Conservation (phyloP, 2,113 vertebrate species). For the Illadopsis cleaveri region DNA sequence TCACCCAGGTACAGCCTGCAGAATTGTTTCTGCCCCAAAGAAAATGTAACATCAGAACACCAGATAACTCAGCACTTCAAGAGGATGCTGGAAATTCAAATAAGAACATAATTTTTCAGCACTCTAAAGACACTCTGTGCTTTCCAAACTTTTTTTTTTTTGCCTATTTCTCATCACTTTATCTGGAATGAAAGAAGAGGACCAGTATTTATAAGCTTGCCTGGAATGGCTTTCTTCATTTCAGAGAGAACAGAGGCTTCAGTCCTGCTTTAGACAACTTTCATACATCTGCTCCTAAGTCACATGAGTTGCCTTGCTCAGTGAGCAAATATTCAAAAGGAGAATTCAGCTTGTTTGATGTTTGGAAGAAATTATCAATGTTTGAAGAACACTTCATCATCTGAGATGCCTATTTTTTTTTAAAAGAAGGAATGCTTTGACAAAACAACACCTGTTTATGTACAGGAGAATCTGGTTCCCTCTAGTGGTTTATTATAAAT, state of each 20-base stretch:
- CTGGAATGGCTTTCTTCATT: neutral
- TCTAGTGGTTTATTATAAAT: conserved; percentile 57
- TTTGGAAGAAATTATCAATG: neutral
- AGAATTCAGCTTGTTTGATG: neutral
- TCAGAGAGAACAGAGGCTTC: neutral
- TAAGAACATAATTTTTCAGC: neutral
- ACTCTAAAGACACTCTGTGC: neutral
- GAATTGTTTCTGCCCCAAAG: neutral
- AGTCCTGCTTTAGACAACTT: neutral
- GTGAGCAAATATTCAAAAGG: neutral
- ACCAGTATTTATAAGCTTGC: neutral
- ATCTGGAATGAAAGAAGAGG: neutral
- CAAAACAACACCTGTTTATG: conserved; percentile 42
- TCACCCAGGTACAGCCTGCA: neutral
- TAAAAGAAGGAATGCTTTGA: neutral
- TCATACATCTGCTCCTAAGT: neutral
- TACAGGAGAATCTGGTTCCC: conserved; percentile 69
- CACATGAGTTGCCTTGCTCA: neutral
- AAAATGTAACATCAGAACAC: neutral
- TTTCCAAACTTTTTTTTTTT: neutral
- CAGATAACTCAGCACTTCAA: neutral
- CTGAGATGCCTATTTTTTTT: neutral
- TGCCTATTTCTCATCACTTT: neutral
- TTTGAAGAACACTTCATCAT: neutral
- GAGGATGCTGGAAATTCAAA: neutral